A percentile compares a stretch with the other conserved stretches of the same genome.
Conservation (phyloP, 1,140 invertebrate species). For the Apis cerana region DNA sequence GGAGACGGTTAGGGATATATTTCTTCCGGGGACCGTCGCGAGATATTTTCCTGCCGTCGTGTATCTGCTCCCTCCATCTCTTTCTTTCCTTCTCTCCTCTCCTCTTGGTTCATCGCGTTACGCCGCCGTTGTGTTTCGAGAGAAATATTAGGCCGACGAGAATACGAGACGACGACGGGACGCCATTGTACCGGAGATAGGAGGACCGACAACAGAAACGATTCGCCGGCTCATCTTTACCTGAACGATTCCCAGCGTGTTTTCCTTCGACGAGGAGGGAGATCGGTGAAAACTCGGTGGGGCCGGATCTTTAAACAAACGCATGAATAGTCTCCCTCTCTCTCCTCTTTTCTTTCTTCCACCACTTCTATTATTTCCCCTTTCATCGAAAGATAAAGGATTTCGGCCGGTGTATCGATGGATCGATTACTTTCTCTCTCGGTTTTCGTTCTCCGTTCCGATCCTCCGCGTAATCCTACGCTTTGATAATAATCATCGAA, state of each 20-base stretch:
- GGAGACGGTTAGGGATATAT: constrained; percentile 76
- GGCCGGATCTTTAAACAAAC: constrained; percentile 15
- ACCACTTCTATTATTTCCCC: neutral
- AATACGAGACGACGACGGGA: constrained; percentile 65
- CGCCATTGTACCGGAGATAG: constrained; percentile 69
- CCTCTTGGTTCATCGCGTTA: neutral
- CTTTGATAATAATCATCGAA: too few relatives aligned
- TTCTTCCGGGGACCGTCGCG: constrained; percentile 66
- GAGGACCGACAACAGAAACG: constrained; percentile 69
- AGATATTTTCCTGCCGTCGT: constrained; percentile 33
- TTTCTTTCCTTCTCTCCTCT: neutral
- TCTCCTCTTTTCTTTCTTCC: neutral
- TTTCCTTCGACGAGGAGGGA: constrained; percentile 32
- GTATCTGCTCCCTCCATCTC: neutral
- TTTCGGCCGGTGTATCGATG: constrained; percentile 1
- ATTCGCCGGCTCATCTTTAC: constrained; percentile 60
- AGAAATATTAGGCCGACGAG: constrained; percentile 59
- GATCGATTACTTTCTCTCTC: neutral
- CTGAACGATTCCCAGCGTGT: constrained; percentile 39
- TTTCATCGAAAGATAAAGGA: neutral
- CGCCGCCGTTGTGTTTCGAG: constrained; percentile 20
- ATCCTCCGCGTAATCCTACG: neutral
- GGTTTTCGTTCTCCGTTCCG: neutral
- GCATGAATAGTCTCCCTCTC: constrained; percentile 19
- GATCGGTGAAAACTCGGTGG: constrained; percentile 21